A percentile compares a stretch with the other conserved stretches of the same genome.
Conservation (phyloP, 2,888 invertebrate species). For the Cephus pulcher region DNA sequence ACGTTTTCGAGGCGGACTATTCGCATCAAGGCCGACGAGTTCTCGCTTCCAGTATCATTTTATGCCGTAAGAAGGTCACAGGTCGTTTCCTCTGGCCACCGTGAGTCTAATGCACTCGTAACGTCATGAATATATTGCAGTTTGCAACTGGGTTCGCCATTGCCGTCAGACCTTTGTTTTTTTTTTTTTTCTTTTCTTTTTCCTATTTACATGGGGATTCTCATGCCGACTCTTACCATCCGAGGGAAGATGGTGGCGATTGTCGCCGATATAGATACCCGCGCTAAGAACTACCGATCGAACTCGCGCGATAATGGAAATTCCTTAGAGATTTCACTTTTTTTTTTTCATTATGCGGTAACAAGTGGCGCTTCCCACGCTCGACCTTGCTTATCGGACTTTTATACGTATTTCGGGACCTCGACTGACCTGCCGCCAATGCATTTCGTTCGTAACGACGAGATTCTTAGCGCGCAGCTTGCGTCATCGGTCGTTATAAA, state of each 20-base stretch:
- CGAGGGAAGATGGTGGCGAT: background rate
- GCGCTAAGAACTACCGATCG: background rate
- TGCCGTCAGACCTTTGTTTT: background rate
- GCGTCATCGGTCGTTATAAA: background rate
- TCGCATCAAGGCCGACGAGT: conserved; percentile 13
- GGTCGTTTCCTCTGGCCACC: conserved; percentile 29
- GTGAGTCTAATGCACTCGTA: conserved; percentile 6
- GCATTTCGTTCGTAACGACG: background rate
- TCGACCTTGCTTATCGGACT: background rate
- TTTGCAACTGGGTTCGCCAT: conserved; percentile 6
- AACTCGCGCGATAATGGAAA: background rate
- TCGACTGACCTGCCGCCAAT: background rate
- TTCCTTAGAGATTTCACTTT: background rate
- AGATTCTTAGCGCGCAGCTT: background rate
- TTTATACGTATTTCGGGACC: background rate
- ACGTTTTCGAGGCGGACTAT: background rate
- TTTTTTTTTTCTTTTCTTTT: background rate
- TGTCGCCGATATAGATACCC: background rate
- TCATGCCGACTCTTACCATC: conserved; percentile 15
- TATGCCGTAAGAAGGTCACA: conserved; percentile 44
- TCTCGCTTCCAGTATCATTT: conserved; percentile 29
- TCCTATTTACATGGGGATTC: conserved; percentile 1
- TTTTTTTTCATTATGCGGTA: background rate
- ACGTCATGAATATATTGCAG: background rate
- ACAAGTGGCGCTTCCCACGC: background rate